These are phyloP conservation scores for Melitaea cinxia DNA, from an alignment of 1,140 invertebrate genomes.

Conservation along the genomic window DNA sequence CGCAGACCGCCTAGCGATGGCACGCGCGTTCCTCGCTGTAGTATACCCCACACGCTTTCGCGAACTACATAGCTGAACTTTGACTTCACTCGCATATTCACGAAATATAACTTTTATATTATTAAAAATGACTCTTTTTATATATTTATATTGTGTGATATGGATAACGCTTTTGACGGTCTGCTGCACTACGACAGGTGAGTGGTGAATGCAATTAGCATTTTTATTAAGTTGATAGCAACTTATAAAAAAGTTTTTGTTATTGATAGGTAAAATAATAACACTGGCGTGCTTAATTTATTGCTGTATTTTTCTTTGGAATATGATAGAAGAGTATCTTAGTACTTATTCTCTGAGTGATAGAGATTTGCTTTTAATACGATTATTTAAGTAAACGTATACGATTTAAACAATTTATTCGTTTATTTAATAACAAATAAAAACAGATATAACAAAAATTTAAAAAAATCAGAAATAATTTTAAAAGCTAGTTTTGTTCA, in stretches of 20 bases:
- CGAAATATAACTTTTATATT: slow-evolving; percentile 19
- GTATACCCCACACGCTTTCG: slow-evolving; percentile 44
- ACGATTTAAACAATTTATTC: no score
- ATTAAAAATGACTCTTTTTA: slow-evolving; percentile 76
- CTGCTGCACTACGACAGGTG: slow-evolving; percentile 73
- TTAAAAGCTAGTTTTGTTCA: neutral
- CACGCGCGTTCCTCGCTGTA: slow-evolving; percentile 55
- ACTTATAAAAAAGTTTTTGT: slow-evolving; percentile 59
- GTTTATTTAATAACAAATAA: no score
- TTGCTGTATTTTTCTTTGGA: neutral
- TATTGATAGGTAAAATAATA: slow-evolving; percentile 38
- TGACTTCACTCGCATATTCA: neutral
- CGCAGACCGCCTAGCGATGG: slow-evolving; percentile 66
- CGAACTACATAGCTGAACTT: slow-evolving; percentile 64
- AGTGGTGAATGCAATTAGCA: slow-evolving; percentile 67
- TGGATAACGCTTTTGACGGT: slow-evolving; percentile 67
- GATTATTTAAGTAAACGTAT: no score
- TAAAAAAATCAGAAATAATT: neutral
- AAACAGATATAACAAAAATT: neutral
- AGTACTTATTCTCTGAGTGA: no score
- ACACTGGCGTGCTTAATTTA: neutral
- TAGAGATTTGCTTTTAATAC: no score
- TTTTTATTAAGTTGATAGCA: slow-evolving; percentile 65
- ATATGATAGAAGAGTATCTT: no score
- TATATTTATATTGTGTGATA: slow-evolving; percentile 77